phyloP scores from a whole-genome alignment of 2,113 vertebrate species.

The Hypomesus transpacificus region DNA sequence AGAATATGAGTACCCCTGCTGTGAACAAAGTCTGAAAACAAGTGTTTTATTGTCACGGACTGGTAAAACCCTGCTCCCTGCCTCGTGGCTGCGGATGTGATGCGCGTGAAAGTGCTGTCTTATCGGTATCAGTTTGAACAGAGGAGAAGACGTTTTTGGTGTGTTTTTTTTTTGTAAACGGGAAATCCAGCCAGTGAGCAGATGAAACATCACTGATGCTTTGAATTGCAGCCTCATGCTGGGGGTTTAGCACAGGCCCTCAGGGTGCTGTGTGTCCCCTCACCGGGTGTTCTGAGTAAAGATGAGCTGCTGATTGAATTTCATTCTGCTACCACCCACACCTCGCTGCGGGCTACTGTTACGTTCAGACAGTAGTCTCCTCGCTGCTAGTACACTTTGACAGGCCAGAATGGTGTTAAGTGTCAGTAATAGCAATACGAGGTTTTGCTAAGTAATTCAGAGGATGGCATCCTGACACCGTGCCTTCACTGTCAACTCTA shows the following conservation, averaged over 20 bases:
- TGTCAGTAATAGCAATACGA: too few species aligned
- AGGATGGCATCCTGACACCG: constrained; percentile 27
- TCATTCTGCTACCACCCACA: constrained; percentile 32
- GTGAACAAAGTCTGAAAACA: constrained; percentile 67
- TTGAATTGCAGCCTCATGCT: constrained; percentile 60
- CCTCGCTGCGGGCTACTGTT: constrained; percentile 32
- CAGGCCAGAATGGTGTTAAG: constrained; percentile 33
- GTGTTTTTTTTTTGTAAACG: constrained; percentile 3
- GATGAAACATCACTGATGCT: constrained; percentile 61
- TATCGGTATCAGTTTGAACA: constrained; percentile 47
- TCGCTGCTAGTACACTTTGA: constrained; percentile 17
- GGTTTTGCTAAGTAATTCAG: constrained; percentile 34
- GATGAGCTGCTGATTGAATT: constrained; percentile 52
- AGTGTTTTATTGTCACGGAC: constrained; percentile 56
- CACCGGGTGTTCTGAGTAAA: constrained; percentile 59
- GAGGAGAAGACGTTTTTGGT: constrained; percentile 27
- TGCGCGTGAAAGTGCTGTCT: constrained; percentile 51
- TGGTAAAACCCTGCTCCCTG: constrained; percentile 37
- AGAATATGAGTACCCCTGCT: constrained; percentile 53
- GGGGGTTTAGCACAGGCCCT: constrained; percentile 44
- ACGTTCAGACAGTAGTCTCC: constrained; percentile 29
- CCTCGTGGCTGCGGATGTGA: constrained; percentile 41
- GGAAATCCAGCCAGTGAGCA: constrained; percentile 29
- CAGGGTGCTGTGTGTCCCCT: constrained; percentile 60
- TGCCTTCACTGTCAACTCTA: too few species aligned